Evolutionary conservation across 2,888 invertebrate species (phyloP).

Genomic region (Acleris holmiana): DNA sequence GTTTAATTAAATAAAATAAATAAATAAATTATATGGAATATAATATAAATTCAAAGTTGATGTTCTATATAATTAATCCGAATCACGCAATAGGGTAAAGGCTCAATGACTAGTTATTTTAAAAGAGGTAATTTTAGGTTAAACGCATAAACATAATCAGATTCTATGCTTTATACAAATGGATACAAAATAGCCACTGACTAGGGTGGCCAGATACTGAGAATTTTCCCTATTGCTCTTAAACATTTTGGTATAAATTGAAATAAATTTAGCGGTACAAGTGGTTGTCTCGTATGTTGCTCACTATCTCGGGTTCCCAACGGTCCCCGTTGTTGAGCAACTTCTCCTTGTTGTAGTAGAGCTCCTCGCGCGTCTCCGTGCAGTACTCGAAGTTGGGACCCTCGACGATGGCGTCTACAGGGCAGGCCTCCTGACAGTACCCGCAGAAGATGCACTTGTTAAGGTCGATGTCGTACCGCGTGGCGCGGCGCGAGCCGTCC

Average conservation of each 20-base stretch:
- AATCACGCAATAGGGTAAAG: no score
- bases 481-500: slow-evolving; percentile 98
- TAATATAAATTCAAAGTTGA: no score
- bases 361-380: slow-evolving; percentile 98
- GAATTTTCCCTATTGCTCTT: no score
- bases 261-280: slow-evolving; percentile 59
- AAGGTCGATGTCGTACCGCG: slow-evolving; percentile 98
- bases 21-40: no score
- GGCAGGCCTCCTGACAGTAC: slow-evolving; percentile 99
- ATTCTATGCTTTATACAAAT: no score
- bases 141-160: no score
- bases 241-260: neutral
- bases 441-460: slow-evolving; percentile 99
- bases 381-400: slow-evolving; percentile 99
- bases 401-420: slow-evolving; percentile 98
- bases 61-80: no score
- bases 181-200: no score
- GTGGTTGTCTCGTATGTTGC: slow-evolving; percentile 88
- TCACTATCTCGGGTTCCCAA: slow-evolving; percentile 99
- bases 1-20: no score
- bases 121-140: no score
- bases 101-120: no score
- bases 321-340: slow-evolving; percentile 97
- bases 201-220: no score
- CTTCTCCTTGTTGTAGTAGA: slow-evolving; percentile 99